phyloP scores from a whole-genome alignment of 2,888 invertebrate species.

The Dendrolimus houi region DNA sequence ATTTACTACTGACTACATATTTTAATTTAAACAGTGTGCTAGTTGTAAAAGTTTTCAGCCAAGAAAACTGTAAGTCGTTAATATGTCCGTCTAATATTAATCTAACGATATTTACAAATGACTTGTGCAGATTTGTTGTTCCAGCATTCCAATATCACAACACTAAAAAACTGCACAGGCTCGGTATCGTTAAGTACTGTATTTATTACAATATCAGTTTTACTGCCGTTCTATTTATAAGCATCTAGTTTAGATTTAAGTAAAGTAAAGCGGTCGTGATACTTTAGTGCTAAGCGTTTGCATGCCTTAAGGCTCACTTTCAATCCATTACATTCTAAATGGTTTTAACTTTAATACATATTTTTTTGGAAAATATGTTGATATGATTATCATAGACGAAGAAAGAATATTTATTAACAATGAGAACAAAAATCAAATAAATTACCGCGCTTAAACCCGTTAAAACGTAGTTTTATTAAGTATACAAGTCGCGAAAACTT shows the following conservation, averaged over 20 bases:
- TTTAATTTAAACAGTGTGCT: neutral
- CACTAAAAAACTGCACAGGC: conserved; percentile 18
- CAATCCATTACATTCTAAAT: no score
- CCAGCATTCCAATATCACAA: conserved; percentile 7
- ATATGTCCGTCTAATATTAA: neutral
- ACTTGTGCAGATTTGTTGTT: conserved; percentile 4
- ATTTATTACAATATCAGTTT: conserved; percentile 29
- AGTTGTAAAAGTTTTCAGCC: neutral
- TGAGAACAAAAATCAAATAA: no score
- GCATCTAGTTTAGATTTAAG: conserved; percentile 28
- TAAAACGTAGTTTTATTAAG: no score
- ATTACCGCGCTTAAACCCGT: no score
- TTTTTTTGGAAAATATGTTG: no score
- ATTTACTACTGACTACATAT: no score
- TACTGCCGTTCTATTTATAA: conserved; percentile 34
- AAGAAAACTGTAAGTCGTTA: neutral
- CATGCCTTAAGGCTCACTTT: conserved; percentile 2
- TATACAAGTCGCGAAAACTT: no score
- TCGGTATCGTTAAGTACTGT: conserved; percentile 18
- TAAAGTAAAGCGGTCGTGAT: conserved; percentile 25
- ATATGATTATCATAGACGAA: no score
- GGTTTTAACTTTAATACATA: no score
- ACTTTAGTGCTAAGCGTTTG: conserved; percentile 20
- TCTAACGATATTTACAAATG: neutral
- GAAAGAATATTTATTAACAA: no score